Percentiles rank a stretch among this genome's conserved stretches.
Conservation (phyloP, 2,113 vertebrate species). For the Pitta sordida region DNA sequence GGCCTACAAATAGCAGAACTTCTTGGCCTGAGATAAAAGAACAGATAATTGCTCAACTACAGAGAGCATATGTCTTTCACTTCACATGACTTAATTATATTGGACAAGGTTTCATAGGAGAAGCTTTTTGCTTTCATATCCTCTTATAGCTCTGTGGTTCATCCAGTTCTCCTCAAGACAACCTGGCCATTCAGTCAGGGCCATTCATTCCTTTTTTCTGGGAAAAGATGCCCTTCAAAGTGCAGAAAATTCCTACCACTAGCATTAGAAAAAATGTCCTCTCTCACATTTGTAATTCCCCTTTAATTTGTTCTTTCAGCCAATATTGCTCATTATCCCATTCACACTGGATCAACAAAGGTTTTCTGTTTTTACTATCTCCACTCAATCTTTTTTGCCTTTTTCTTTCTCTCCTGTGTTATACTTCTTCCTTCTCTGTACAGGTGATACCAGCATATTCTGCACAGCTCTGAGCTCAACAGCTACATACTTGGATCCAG, state of each 20-base stretch:
- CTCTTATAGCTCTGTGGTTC: not conserved
- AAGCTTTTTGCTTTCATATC: not conserved
- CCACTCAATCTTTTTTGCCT: not conserved
- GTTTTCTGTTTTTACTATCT: not conserved
- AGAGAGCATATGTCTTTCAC: not conserved
- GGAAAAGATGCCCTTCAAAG: not conserved
- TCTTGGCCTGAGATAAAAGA: not conserved
- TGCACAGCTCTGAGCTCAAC: not conserved
- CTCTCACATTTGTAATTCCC: not conserved
- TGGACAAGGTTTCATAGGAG: not conserved
- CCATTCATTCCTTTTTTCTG: not conserved
- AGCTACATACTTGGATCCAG: not conserved
- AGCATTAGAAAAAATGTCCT: not conserved
- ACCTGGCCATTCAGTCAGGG: not conserved
- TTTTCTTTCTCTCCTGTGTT: not conserved
- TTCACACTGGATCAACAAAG: not conserved
- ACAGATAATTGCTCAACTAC: not conserved
- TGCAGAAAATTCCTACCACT: not conserved
- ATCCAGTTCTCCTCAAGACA: not conserved
- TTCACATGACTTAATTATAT: not conserved
- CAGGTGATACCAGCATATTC: not conserved
- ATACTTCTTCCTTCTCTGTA: not conserved
- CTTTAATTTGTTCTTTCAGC: not conserved
- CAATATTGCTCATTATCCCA: not conserved
- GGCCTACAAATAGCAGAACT: not conserved